A percentile compares a stretch with the other conserved stretches of the same genome.
Evolutionary conservation across 2,797 vertebrate species (phyloP).

Genomic region (Ciconia nigra): DNA sequence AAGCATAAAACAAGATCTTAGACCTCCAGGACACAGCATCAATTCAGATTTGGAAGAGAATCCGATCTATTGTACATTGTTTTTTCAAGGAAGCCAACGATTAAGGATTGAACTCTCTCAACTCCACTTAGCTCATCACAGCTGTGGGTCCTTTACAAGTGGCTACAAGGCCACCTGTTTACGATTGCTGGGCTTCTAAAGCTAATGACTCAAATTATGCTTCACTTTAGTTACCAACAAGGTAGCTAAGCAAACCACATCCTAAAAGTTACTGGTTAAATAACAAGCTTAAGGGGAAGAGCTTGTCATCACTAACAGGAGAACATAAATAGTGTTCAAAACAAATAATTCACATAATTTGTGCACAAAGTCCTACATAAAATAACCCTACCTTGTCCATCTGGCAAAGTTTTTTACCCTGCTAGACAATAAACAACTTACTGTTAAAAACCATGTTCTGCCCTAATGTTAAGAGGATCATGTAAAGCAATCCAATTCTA

Average conservation of each 20-base stretch:
- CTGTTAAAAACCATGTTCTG: not conserved
- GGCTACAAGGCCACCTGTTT: not conserved
- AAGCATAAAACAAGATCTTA: not conserved
- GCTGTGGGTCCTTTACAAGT: not conserved
- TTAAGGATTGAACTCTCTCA: not conserved
- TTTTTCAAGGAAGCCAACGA: not conserved
- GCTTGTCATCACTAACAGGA: not conserved
- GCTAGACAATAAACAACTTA: not conserved
- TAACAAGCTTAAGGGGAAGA: not conserved
- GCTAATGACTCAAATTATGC: not conserved
- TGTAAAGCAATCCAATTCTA: not conserved
- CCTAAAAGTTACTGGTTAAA: not conserved
- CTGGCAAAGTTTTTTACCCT: not conserved
- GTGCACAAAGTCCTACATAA: not conserved
- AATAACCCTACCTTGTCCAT: not conserved
- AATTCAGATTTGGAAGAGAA: not conserved
- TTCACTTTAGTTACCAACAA: not conserved
- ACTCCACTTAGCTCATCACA: not conserved
- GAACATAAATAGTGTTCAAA: not conserved
- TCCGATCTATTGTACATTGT: fast-evolving
- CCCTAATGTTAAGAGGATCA: not conserved
- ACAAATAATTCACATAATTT: not conserved
- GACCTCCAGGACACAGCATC: not conserved
- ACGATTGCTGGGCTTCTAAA: not conserved
- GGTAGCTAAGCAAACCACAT: not conserved